These are phyloP conservation scores for Seira musarum DNA, from an alignment of 2,888 invertebrate genomes.

Conservation along the genomic window DNA sequence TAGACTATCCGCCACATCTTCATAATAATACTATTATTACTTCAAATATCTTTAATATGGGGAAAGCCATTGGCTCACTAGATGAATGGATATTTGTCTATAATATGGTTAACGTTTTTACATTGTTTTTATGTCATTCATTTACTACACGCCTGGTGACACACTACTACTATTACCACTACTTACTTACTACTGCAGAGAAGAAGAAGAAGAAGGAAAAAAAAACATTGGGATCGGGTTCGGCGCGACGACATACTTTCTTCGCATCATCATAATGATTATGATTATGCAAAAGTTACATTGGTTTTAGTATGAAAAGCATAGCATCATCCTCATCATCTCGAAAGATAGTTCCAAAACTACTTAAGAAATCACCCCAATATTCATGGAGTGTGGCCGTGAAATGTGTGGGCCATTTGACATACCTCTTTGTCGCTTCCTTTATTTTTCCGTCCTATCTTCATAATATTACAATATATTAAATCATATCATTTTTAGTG, in stretches of 20 bases:
- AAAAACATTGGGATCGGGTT: too few relatives aligned
- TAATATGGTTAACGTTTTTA: slow-evolving; percentile 35
- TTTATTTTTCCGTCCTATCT: slow-evolving; percentile 29
- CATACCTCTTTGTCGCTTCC: slow-evolving; percentile 32
- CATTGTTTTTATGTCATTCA: slow-evolving; percentile 37
- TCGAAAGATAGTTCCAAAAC: slow-evolving; percentile 38
- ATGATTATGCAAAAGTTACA: neutral
- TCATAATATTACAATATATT: slow-evolving; percentile 50
- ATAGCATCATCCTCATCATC: neutral
- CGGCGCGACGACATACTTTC: neutral
- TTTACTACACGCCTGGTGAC: too few relatives aligned
- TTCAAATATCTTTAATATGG: slow-evolving; percentile 44
- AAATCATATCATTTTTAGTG: slow-evolving; percentile 52
- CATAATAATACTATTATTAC: slow-evolving; percentile 53
- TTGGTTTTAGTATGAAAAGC: slow-evolving; percentile 16
- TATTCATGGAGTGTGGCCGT: slow-evolving; percentile 48
- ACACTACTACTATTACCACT: too few relatives aligned
- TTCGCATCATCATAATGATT: neutral
- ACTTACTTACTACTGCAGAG: too few relatives aligned
- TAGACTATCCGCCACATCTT: slow-evolving; percentile 33
- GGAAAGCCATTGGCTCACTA: slow-evolving; percentile 22
- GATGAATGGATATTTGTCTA: slow-evolving; percentile 38
- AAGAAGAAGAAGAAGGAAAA: too few relatives aligned
- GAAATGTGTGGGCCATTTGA: slow-evolving; percentile 15
- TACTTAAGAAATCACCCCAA: slow-evolving; percentile 46